Evolutionary conservation across 1,140 invertebrate species (phyloP), one percentile per base, ranked within the genome.

Genomic region (Drosophila parvula): DNA sequence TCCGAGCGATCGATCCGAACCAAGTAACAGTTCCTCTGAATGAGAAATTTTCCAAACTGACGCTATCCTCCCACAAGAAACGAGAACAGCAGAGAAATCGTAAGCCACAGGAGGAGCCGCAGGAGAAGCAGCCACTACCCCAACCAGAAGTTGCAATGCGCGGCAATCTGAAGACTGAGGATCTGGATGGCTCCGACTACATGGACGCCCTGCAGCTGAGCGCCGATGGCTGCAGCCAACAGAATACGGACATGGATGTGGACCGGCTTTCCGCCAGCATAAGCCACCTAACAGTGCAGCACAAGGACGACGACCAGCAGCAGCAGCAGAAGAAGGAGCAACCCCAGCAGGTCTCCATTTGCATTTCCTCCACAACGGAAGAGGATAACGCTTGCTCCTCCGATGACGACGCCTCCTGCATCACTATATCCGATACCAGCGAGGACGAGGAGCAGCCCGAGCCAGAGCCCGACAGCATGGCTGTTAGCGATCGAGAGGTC

Each of bases 31-130:
- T 90, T n/a, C 75, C 81, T 1, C 69, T 91, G 7, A 91, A 76
- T 48, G 71, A 91, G 14, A 90, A 85, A 74, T 91, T 91, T 34
- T 68, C 88, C 4, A 91, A 91, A 63, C 60, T 91, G 55, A 91
- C 90, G 28, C 61, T 91, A 9, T 91, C 90, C 18, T 90, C 90
- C 11, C 83, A 79, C 16, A 90, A 90, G 53, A 89, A 81, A 51
- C 47, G 50, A 32, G 59, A 60, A 9, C 43, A 53, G 30, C 18
- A 9, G 30, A 43, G 5, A 43, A 14, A 11, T n/a, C 12, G 12
- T 14, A 8, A 30, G 32, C 30, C 53, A 22, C 11, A 36, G 38
- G 34, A 45, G 50, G 5, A 59, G 18, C 45, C 18, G 27, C 10
- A 41, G 8, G 38, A 12, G 68, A 27, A 71, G 63, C 16, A 84